A percentile compares a stretch with the other conserved stretches of the same genome.
phyloP scores from a whole-genome alignment of 2,113 vertebrate genomes.

The Spilogale gracilis region DNA sequence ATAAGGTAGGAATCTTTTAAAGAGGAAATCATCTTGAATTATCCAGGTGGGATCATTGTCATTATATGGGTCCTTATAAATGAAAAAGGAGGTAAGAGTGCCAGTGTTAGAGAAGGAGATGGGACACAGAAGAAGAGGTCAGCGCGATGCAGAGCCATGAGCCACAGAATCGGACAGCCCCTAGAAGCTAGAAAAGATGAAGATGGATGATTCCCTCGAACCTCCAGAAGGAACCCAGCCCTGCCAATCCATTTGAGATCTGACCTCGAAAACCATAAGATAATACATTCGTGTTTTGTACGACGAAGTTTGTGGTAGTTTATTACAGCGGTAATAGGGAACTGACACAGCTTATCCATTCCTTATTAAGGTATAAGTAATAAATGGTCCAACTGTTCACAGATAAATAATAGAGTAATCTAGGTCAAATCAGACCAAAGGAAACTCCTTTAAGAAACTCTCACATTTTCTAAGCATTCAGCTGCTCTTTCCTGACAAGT shows the following conservation, averaged over 20 bases:
- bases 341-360: neutral
- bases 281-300: neutral
- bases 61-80: neutral
- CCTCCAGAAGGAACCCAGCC: neutral
- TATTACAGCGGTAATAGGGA: neutral
- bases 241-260: neutral
- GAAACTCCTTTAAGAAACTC: constrained; percentile 3
- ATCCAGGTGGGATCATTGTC: neutral
- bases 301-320: neutral
- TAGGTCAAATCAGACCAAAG: neutral
- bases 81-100: neutral
- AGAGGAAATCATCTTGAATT: neutral
- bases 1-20: neutral
- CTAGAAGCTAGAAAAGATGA: neutral
- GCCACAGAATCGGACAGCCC: neutral
- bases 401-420: neutral
- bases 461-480: constrained; percentile 2
- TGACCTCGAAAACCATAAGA: neutral
- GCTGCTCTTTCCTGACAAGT: neutral
- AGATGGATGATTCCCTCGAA: neutral
- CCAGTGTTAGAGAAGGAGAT: neutral
- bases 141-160: neutral
- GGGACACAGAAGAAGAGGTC: neutral
- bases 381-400: neutral
- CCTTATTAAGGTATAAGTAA: neutral